Percentiles rank a stretch among this genome's conserved stretches.
phyloP scores from a whole-genome alignment of 2,797 vertebrate species.

The Sebastes baramenuke region DNA sequence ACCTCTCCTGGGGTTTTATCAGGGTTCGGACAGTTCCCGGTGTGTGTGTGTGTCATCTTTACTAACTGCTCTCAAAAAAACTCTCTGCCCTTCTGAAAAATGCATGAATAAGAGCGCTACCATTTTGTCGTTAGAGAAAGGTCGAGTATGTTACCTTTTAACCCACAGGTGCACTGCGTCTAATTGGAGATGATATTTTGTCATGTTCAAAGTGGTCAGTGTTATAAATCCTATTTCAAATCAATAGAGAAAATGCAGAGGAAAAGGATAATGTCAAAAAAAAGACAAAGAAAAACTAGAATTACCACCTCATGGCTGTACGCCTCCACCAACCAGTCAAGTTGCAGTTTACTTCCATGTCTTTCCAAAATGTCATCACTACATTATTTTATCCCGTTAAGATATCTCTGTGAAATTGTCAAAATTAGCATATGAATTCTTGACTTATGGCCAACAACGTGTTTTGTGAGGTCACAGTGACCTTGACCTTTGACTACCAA shows the following conservation, averaged over 20 bases:
- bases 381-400: fast-evolving
- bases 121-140: constrained; percentile 3
- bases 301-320: too few relatives aligned
- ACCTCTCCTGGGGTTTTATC: constrained; percentile 68
- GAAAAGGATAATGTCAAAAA: neutral
- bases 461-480: too few relatives aligned
- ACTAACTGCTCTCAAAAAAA: constrained; percentile 21
- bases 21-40: constrained; percentile 26
- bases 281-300: too few relatives aligned
- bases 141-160: neutral
- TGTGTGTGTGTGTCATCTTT: constrained; percentile 24
- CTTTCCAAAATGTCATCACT: too few relatives aligned
- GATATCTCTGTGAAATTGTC: too few relatives aligned
- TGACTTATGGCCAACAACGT: too few relatives aligned
- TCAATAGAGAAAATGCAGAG: neutral
- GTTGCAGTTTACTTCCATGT: too few relatives aligned
- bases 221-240: neutral
- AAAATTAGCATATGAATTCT: too few relatives aligned
- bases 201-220: neutral
- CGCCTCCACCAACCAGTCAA: too few relatives aligned
- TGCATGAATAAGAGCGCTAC: constrained; percentile 11
- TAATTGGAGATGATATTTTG: neutral
- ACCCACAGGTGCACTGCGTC: neutral
- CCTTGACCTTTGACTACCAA: too few relatives aligned
- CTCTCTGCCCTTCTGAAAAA: constrained; percentile 30